Conservation (phyloP, 2,797 vertebrate genomes). For the Triplophysa yarkandensis region DNA sequence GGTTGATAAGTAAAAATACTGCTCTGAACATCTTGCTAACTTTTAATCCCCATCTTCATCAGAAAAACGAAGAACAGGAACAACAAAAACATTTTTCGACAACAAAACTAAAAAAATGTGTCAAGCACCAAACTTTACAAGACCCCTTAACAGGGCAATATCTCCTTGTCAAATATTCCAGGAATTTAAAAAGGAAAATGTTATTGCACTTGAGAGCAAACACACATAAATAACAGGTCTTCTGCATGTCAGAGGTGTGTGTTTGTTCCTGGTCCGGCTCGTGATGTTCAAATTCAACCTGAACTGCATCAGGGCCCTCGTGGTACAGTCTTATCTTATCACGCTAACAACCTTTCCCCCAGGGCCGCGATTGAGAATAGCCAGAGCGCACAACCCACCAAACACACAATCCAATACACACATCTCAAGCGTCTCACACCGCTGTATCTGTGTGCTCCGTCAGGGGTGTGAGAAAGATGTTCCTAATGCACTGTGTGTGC, state of each 20-base stretch:
- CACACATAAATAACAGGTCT: slow-evolving; percentile 5
- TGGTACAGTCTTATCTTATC: slow-evolving; percentile 72
- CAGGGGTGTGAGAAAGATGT: background rate
- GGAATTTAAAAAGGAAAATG: slow-evolving; percentile 12
- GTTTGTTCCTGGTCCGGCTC: slow-evolving; percentile 30
- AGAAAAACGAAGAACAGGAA: too few relatives aligned
- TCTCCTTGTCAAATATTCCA: background rate
- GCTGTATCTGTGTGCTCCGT: background rate
- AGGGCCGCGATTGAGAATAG: slow-evolving; percentile 65
- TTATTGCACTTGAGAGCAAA: slow-evolving; percentile 5
- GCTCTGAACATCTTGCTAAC: too few relatives aligned
- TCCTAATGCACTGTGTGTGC: background rate
- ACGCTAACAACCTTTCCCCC: slow-evolving; percentile 62
- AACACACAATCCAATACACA: slow-evolving; percentile 41
- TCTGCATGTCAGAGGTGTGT: background rate
- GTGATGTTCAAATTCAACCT: slow-evolving; percentile 25
- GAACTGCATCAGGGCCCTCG: slow-evolving; percentile 46
- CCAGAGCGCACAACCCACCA: slow-evolving; percentile 55
- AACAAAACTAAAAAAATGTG: too few relatives aligned
- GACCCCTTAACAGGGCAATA: background rate
- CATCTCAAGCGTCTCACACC: slow-evolving; percentile 3
- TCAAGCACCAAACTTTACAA: too few relatives aligned
- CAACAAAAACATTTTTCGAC: too few relatives aligned
- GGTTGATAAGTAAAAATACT: too few relatives aligned
- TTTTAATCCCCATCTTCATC: too few relatives aligned